Evolutionary conservation across 2,797 vertebrate genomes (phyloP).

Genomic region (Ceryle rudis): DNA sequence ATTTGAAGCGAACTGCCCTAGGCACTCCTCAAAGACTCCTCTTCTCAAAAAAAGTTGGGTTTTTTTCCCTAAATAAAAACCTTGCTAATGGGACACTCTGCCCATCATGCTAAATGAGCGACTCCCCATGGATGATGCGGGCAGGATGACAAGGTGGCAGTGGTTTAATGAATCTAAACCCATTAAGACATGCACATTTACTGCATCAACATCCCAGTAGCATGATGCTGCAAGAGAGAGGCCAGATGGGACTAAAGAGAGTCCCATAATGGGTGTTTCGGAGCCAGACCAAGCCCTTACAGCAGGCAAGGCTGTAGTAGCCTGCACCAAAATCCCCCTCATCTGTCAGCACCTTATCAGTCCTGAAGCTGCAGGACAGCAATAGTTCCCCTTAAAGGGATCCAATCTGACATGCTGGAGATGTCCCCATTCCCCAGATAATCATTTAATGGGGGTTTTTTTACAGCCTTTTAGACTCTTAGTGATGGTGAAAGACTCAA

Average conservation of each 20-base stretch:
- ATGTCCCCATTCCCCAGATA: not conserved
- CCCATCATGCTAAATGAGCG: not conserved
- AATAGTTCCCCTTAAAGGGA: not conserved
- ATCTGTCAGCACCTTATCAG: not conserved
- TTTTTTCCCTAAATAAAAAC: not conserved
- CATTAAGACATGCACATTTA: not conserved
- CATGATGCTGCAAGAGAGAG: accelerated
- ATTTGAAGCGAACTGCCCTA: accelerated
- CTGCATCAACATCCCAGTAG: not conserved
- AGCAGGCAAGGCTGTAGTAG: not conserved
- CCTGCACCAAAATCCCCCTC: not conserved
- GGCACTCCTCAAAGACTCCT: not conserved
- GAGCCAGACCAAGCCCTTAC: not conserved
- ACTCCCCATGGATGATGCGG: not conserved
- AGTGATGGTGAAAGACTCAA: not conserved
- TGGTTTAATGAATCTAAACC: not conserved
- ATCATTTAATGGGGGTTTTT: not conserved
- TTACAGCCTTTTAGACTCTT: not conserved
- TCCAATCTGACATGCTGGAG: not conserved
- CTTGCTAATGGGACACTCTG: not conserved
- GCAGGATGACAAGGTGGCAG: not conserved
- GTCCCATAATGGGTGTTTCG: accelerated
- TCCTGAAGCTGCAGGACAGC: not conserved
- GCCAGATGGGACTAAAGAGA: not conserved
- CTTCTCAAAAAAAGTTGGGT: not conserved